Evolutionary conservation across 2,797 vertebrate species (phyloP).

Genomic region (Clarias platycephalus): DNA sequence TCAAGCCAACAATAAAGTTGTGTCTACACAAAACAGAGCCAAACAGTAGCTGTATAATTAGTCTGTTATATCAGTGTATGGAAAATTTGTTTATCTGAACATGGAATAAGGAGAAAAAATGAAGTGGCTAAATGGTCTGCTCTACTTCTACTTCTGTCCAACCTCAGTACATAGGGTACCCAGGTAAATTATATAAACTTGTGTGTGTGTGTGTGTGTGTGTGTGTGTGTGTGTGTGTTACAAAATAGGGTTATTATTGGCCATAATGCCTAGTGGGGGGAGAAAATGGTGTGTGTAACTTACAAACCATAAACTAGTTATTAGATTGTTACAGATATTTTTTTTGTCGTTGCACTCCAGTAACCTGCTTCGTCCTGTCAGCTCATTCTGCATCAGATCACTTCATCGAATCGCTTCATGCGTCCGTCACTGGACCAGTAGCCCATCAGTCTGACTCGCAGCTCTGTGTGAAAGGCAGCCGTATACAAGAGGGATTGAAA

Average conservation of each 20-base stretch:
- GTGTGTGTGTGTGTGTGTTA: too few relatives aligned
- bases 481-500: slow-evolving; percentile 1
- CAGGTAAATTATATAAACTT: not conserved
- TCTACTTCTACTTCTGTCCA: not conserved
- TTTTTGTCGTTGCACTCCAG: not conserved
- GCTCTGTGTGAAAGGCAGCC: slow-evolving; percentile 4
- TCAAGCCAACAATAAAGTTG: not conserved
- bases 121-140: not conserved
- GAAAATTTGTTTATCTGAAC: not conserved
- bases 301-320: too few relatives aligned
- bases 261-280: not conserved
- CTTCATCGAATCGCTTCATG: not conserved
- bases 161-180: not conserved
- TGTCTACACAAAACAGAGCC: not conserved
- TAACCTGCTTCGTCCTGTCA: not conserved
- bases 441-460: not conserved
- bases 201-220: too few relatives aligned
- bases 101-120: not conserved
- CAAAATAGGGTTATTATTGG: not conserved
- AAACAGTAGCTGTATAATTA: not conserved
- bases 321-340: not conserved
- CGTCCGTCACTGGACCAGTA: not conserved
- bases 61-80: not conserved
- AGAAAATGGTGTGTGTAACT: not conserved
- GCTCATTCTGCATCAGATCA: not conserved